phyloP scores from a whole-genome alignment of 2,888 invertebrate species.

The Dorcus parallelipipedus region DNA sequence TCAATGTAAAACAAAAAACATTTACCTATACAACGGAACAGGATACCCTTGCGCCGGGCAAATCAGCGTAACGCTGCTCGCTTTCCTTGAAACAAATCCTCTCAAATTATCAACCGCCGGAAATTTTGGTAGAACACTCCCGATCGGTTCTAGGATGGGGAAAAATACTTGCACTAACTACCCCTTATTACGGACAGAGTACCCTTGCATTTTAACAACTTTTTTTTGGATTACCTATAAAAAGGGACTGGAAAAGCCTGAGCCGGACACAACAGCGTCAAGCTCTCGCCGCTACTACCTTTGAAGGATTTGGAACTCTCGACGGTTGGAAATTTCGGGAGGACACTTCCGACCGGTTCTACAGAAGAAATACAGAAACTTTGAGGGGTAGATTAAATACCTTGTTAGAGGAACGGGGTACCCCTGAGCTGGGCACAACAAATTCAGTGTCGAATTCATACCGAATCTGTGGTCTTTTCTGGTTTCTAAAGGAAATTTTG shows the following conservation, averaged over 20 bases:
- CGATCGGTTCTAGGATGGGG: slow-evolving; percentile 47
- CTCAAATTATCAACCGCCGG: slow-evolving; percentile 40
- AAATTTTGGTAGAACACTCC: slow-evolving; percentile 52
- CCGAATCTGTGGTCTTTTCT: slow-evolving; percentile 56
- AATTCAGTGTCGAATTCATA: slow-evolving; percentile 49
- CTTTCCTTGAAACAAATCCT: slow-evolving; percentile 34
- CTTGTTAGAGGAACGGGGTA: slow-evolving; percentile 62
- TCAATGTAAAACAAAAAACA: neutral
- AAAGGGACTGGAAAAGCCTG: slow-evolving; percentile 54
- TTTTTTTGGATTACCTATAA: slow-evolving; percentile 40
- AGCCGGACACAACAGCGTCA: slow-evolving; percentile 53
- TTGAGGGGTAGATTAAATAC: slow-evolving; percentile 26
- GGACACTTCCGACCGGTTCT: slow-evolving; percentile 56
- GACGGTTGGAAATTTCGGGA: slow-evolving; percentile 58
- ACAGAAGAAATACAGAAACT: neutral
- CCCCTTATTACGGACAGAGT: neutral
- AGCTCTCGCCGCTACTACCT: slow-evolving; percentile 24
- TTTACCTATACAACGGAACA: slow-evolving; percentile 52
- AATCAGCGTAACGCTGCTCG: slow-evolving; percentile 51
- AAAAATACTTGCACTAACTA: slow-evolving; percentile 3
- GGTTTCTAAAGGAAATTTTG: slow-evolving; percentile 73
- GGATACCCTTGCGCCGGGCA: slow-evolving; percentile 69
- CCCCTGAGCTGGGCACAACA: slow-evolving; percentile 66
- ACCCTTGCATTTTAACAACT: neutral
- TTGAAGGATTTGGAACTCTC: slow-evolving; percentile 37